Base-by-base conservation (phyloP, 2,113 vertebrate species). In the Cottus gobio region DNA sequence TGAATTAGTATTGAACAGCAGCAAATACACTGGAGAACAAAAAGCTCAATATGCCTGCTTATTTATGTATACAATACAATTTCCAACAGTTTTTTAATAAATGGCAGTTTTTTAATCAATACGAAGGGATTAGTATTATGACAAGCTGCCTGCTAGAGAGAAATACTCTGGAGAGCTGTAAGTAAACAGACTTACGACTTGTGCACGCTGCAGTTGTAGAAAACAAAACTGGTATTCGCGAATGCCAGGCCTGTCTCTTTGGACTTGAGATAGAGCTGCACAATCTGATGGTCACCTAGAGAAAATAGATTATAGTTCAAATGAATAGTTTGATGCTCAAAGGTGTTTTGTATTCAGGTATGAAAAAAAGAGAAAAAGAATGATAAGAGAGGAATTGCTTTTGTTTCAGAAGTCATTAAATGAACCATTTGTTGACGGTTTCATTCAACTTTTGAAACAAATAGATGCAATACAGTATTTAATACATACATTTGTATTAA, bases 151-250 rank as follows among this genome's bases (percentile, higher is more conserved):
- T 75, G 44, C 52, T 24, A n/a, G 31, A 28, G 6, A 39, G n/a
- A 30, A 75, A 26, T 39, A 26, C 20, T 70, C 30, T 18, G 15
- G 36, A 42, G 54, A 48, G 26, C 26, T 22, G 24, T 7, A 3
- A 7, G 60, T 1, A n/a, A 42, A n/a, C 4, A 4, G 54, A 97
- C 98, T 89, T 95, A 99, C 98, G 98, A 99, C 63, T 97, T 98
- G 88, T 99, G 98, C 74, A 99, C 98, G 1, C 98, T 99, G 91
- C 98, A 99, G 93, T 99, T 99, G 95, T 99, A 99, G 95, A 99
- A 99, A 86, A 99, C 97, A 26, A 99, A 99, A 91, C 95, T 98
- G 85, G 98, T 99, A 81, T 98, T 99, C 84, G 97, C 98, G 50
- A 99, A 99, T 13, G 97, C 97, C 95, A 99, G 95, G 66, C 98